Evolutionary conservation across 1,140 invertebrate genomes (phyloP), one percentile per base, ranked within the genome.

Genomic region (Arion vulgaris): DNA sequence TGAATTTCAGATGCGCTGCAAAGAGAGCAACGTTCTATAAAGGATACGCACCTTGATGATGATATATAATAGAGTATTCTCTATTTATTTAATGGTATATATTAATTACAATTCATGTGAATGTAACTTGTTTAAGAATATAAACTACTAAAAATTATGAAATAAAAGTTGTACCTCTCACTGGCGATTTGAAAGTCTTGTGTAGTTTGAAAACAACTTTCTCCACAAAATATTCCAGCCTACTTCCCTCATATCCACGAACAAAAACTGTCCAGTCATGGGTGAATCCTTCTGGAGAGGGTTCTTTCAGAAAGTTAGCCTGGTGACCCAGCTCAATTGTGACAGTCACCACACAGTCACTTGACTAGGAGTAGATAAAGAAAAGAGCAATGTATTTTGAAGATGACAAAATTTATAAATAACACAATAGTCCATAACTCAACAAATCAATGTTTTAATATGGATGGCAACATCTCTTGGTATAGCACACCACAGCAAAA

Each of bases 261-360:
- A 99, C 96, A 94, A 96, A 99, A n/a, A 99, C 95, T 92, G 97
- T 96, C 98, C 98, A 99, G 91, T 99, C 97, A 93, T 99, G 98
- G 85, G 98, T 99, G 89, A 96, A 98, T 26, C 96, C 97, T 91
- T 97, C 96, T 28, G 94, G 94, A 15, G 96, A 97, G 83, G 94
- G 94, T 89, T 96, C 95, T 28, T 94, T 94, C 87, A 95, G 94
- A 84, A 97, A 93, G 73, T 94, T 94, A 83, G 97, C 96, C 89
- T 95, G 94, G 92, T 99, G 97, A 51, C 97, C 97, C 90, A 98
- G 95, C 94, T 98, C 97, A 89, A 99, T 94, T 89, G 95, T 95
- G 81, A 98, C 96, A n/a, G 84, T 85, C 26, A 85, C 71, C 38
- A 85, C 77, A 57, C 81, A 81, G 76, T 85, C 49, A 53, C 32